Conservation (phyloP, 2,888 invertebrate genomes). For the Dicyrtomina minuta region DNA sequence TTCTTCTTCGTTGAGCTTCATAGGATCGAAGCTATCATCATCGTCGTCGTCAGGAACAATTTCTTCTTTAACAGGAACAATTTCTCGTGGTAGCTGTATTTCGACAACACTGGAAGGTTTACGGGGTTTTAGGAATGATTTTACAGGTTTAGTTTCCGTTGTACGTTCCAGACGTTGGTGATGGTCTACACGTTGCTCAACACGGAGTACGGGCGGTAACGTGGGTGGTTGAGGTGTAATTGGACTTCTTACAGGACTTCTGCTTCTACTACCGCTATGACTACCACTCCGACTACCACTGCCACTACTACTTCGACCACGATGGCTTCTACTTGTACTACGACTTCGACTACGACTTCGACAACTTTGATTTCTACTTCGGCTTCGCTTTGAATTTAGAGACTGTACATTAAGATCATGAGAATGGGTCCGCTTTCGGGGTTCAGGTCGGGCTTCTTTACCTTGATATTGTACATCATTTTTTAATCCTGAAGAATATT, state of each 20-base stretch:
- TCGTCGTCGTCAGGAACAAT: not conserved
- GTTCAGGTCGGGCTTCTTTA: constrained; percentile 43
- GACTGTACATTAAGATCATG: constrained; percentile 13
- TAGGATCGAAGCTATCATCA: not conserved
- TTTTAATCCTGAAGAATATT: constrained; percentile 30
- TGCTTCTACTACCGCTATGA: constrained; percentile 10
- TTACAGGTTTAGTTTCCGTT: not conserved
- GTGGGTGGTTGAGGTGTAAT: constrained; percentile 51
- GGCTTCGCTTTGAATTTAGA: constrained; percentile 16
- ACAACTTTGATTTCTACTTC: constrained; percentile 12
- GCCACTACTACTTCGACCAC: constrained; percentile 31
- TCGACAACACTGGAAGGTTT: not conserved
- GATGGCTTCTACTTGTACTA: constrained; percentile 22
- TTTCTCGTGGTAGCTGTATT: not conserved
- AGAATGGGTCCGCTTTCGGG: constrained; percentile 27
- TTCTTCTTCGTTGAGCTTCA: constrained; percentile 12
- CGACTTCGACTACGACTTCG: constrained; percentile 18
- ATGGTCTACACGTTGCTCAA: too few relatives aligned
- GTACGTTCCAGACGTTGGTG: constrained; percentile 1
- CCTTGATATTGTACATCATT: constrained; percentile 41
- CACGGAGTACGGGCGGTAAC: constrained; percentile 25
- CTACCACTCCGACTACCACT: constrained; percentile 8
- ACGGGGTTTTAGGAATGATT: not conserved
- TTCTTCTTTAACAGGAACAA: not conserved
- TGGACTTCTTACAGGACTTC: constrained; percentile 43